A percentile compares a stretch with the other conserved stretches of the same genome.
phyloP scores from a whole-genome alignment of 1,140 invertebrate genomes.

The Papilio aristodemus region DNA sequence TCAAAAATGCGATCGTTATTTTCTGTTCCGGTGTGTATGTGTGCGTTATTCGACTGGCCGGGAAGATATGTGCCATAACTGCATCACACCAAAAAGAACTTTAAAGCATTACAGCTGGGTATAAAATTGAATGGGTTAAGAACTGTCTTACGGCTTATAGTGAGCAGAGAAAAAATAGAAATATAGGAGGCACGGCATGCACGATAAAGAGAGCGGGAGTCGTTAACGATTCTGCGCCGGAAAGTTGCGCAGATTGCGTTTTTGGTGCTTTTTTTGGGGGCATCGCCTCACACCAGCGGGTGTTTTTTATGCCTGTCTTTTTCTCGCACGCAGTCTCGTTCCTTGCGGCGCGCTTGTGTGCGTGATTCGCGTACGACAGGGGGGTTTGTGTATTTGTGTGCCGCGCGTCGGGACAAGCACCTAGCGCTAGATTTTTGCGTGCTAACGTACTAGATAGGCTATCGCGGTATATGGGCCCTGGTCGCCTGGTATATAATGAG shows the following conservation, averaged over 20 bases:
- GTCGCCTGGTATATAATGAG: conserved; percentile 72
- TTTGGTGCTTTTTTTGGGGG: conserved; percentile 80
- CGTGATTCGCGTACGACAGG: conserved; percentile 34
- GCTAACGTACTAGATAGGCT: conserved; percentile 74
- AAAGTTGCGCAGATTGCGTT: conserved; percentile 80
- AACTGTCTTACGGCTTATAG: conserved; percentile 74
- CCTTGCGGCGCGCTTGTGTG: conserved; percentile 52
- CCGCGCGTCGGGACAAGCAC: conserved; percentile 62
- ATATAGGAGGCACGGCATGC: conserved; percentile 77
- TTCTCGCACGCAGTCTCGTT: conserved; percentile 71
- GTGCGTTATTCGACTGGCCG: conserved; percentile 65
- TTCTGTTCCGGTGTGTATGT: conserved; percentile 77
- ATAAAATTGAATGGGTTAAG: conserved; percentile 39
- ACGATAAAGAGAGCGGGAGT: conserved; percentile 79
- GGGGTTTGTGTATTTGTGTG: conserved; percentile 48
- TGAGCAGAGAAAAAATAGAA: conserved; percentile 78
- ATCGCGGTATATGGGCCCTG: conserved; percentile 49
- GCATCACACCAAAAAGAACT: conserved; percentile 36
- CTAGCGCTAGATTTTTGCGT: conserved; percentile 78
- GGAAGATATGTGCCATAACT: conserved; percentile 56
- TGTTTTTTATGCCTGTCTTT: conserved; percentile 77
- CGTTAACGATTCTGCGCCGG: conserved; percentile 80
- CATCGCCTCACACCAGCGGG: conserved; percentile 76
- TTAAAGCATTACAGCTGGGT: conserved; percentile 28
- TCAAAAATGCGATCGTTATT: conserved; percentile 81